Percentiles rank a stretch among this genome's conserved stretches.
Conservation (phyloP, 1,140 invertebrate species). For the Caenorhabditis inopinata region DNA sequence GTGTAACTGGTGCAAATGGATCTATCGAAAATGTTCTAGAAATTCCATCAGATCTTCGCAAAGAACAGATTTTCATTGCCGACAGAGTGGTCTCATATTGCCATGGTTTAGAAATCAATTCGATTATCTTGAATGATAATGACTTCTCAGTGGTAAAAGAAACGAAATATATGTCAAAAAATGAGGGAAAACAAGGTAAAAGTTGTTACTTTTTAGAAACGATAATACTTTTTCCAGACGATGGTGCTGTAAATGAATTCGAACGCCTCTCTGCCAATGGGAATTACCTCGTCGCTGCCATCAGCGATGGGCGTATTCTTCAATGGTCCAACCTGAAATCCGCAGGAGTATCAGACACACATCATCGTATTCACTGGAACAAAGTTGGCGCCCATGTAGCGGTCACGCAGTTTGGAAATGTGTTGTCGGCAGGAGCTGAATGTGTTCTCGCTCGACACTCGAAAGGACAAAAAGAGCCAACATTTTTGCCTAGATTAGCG, state of each 20-base stretch:
- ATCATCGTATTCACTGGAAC: constrained; percentile 3
- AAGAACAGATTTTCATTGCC: background rate
- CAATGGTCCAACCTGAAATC: background rate
- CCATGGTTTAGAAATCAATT: background rate
- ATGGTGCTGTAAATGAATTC: background rate
- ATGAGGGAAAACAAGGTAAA: background rate
- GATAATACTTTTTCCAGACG: background rate
- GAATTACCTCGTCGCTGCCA: background rate
- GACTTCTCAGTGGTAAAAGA: background rate
- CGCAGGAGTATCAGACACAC: background rate
- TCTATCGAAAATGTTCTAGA: background rate
- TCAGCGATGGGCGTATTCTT: background rate
- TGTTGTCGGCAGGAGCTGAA: background rate
- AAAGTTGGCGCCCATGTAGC: background rate
- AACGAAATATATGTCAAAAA: background rate
- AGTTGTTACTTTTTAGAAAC: too few relatives aligned
- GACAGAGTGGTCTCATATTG: background rate
- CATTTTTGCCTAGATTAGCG: background rate
- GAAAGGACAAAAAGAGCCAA: constrained; percentile 14
- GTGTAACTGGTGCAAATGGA: constrained; percentile 1
- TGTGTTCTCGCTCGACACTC: background rate
- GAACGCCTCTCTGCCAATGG: background rate
- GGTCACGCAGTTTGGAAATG: constrained; percentile 6
- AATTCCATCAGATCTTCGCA: background rate
- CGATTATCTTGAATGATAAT: background rate